Percentiles rank a stretch among this genome's conserved stretches.
Conservation (phyloP, 2,888 invertebrate genomes). For the Scaptomyza parva region DNA sequence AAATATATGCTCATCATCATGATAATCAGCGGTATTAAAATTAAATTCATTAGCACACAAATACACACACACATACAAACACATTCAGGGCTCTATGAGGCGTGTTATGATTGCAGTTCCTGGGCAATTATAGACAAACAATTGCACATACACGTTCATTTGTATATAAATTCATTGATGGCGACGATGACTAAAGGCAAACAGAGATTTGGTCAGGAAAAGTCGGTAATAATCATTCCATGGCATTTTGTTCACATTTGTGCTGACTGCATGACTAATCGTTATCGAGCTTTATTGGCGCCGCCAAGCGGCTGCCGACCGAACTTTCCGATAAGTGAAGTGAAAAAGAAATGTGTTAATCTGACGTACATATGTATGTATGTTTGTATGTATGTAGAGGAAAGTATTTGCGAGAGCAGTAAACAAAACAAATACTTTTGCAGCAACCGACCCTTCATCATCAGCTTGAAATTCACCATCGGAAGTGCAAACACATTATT, state of each 20-base stretch:
- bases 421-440: constrained; percentile 15
- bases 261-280: constrained; percentile 63
- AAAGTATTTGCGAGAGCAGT: constrained; percentile 10
- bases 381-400: no score
- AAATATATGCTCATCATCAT: constrained; percentile 37
- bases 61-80: constrained; percentile 10
- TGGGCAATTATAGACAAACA: constrained; percentile 23
- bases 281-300: constrained; percentile 66
- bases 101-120: constrained; percentile 53
- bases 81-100: constrained; percentile 23
- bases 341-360: constrained; percentile 65
- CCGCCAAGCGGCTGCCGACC: constrained; percentile 49
- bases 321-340: constrained; percentile 55
- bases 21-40: constrained; percentile 65
- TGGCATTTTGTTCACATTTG: constrained; percentile 23
- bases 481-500: constrained; percentile 13
- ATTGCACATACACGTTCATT: background rate
- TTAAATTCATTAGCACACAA: constrained; percentile 57
- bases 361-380: no score
- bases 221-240: constrained; percentile 26
- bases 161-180: constrained; percentile 2
- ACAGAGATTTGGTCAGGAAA: constrained; percentile 32
- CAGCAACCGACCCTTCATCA: constrained; percentile 16
- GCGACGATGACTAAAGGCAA: constrained; percentile 55
- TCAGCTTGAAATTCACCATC: constrained; percentile 5